Evolutionary conservation across 2,113 vertebrate genomes (phyloP).

Genomic region (Dendropsophus ebraccatus): DNA sequence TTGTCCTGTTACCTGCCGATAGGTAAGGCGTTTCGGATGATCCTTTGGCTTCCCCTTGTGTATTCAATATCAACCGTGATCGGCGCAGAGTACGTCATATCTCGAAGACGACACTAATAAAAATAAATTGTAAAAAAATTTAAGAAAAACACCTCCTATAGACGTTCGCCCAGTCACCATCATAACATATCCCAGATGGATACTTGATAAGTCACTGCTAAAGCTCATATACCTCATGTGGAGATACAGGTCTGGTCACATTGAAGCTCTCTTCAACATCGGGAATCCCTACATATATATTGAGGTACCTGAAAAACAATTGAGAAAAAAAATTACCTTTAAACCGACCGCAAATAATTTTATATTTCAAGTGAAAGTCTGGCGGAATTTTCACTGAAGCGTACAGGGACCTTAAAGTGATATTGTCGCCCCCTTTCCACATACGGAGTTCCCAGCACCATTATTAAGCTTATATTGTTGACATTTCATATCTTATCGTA

Average conservation of each 20-base stretch:
- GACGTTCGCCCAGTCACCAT: too few species aligned
- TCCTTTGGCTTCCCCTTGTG: conserved; percentile 94
- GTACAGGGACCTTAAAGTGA: too few species aligned
- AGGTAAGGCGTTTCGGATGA: conserved; percentile 94
- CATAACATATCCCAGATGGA: background rate
- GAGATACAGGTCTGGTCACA: conserved; percentile 92
- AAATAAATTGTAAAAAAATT: conserved; percentile 35
- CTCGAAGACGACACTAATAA: conserved; percentile 89
- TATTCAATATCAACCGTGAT: conserved; percentile 98
- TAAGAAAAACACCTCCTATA: too few species aligned
- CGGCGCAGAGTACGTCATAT: conserved; percentile 95
- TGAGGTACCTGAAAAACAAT: conserved; percentile 85
- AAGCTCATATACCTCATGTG: conserved; percentile 86
- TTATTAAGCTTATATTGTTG: too few species aligned
- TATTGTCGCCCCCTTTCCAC: too few species aligned
- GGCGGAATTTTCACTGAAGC: too few species aligned
- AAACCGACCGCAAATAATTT: too few species aligned
- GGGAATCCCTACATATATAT: conserved; percentile 95
- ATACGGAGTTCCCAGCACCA: too few species aligned
- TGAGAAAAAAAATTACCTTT: too few species aligned
- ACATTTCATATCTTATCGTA: too few species aligned
- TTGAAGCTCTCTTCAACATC: conserved; percentile 99
- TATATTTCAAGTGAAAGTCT: too few species aligned
- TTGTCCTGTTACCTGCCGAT: conserved; percentile 84
- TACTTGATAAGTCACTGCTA: background rate